Conservation (phyloP, 1,140 invertebrate species). For the Aphelenchoides besseyi region DNA sequence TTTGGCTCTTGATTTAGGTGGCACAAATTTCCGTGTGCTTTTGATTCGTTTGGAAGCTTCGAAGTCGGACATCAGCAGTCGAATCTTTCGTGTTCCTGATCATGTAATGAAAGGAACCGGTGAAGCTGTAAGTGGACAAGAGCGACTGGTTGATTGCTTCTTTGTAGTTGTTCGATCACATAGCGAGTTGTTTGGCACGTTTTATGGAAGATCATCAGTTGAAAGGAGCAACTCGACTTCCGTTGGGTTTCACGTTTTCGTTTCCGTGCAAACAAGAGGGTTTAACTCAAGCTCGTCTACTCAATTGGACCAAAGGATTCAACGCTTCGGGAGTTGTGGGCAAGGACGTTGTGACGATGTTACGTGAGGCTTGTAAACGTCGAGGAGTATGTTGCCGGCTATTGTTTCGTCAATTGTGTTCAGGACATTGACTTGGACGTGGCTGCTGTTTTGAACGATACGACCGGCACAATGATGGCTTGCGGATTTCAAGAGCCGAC, state of each 20-base stretch:
- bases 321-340: constrained; percentile 81
- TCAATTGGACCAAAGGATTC: constrained; percentile 93
- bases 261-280: constrained; percentile 89
- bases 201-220: constrained; percentile 79
- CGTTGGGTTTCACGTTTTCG: constrained; percentile 96
- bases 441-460: constrained; percentile 91
- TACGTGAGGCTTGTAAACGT: constrained; percentile 71
- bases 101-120: constrained; percentile 68
- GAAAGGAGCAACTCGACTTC: constrained; percentile 73
- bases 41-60: constrained; percentile 80
- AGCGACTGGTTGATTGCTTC: neutral
- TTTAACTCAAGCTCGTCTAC: constrained; percentile 80
- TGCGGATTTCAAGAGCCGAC: constrained; percentile 85
- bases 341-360: constrained; percentile 78
- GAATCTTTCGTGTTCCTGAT: constrained; percentile 91
- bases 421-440: constrained; percentile 84
- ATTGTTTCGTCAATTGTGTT: constrained; percentile 37
- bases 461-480: constrained; percentile 86
- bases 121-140: constrained; percentile 43
- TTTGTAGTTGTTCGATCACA: constrained; percentile 86
- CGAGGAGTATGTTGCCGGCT: constrained; percentile 41
- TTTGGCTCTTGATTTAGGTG: constrained; percentile 91
- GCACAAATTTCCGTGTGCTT: constrained; percentile 95
- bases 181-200: constrained; percentile 86
- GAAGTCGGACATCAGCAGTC: constrained; percentile 79